Evolutionary conservation across 2,888 invertebrate genomes (phyloP).

Genomic region (Amphipyra tragopoginis): DNA sequence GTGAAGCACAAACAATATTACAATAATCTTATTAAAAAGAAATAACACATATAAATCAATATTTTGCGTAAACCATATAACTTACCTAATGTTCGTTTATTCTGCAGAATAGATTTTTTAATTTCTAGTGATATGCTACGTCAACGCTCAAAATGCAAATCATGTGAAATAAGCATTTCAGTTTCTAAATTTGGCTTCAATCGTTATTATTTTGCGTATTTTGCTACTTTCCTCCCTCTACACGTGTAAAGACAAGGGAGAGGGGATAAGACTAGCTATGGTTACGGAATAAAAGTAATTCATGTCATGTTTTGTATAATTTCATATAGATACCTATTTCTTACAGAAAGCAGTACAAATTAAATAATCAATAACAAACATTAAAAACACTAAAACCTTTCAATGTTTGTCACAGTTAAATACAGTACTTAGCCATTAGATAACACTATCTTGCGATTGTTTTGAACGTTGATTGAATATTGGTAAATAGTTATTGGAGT

Average conservation of each 20-base stretch:
- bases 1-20: not conserved
- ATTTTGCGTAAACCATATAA: not conserved
- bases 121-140: slow-evolving; percentile 25
- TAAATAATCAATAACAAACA: not conserved
- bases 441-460: slow-evolving; percentile 5
- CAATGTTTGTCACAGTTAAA: not conserved
- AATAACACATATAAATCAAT: too few species aligned
- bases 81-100: slow-evolving; percentile 18
- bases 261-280: slow-evolving; percentile 18
- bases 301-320: too few species aligned
- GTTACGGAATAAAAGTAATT: slow-evolving; percentile 3
- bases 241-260: slow-evolving; percentile 27
- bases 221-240: slow-evolving; percentile 36
- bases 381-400: too few species aligned
- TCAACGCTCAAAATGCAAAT: slow-evolving; percentile 65
- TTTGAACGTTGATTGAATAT: not conserved
- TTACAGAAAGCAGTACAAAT: not conserved
- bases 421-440: not conserved
- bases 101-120: not conserved
- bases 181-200: slow-evolving; percentile 68
- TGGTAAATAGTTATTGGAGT: not conserved
- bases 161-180: slow-evolving; percentile 60
- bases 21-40: not conserved
- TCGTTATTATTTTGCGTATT: slow-evolving; percentile 57
- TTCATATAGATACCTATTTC: not conserved